Evolutionary conservation across 2,888 invertebrate species (phyloP), one percentile per base, ranked within the genome.

Genomic region (Zele albiditarsus): DNA sequence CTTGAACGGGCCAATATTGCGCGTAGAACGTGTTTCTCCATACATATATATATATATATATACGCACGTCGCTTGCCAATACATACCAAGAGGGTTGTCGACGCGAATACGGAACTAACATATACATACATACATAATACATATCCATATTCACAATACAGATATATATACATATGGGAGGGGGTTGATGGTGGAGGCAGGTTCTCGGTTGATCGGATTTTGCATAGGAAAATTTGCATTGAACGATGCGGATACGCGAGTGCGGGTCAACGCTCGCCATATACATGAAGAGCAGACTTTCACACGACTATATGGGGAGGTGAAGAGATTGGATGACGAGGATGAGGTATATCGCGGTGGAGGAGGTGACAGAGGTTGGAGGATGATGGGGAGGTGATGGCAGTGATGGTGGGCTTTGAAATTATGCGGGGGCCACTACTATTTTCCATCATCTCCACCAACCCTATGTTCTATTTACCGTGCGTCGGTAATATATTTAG

Each of bases 151-250:
- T 16, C 16, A n/a, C 57, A 58, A 33, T 42, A 53, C 16, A 46
- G 31, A 60, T 38, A 33, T 31, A 46, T 46, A 60, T 42, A 68
- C 46, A 62, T 38, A 46, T 66, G 31, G 33, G 14, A 10, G 14
- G 27, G 25, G 27, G 68, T 5, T 38, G 53, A 27, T 38, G 57
- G 57, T 60, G 42, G n/a, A 23, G 46, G 28, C 62, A 62, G 71
- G 71, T 78, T 78, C 81, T 79, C 80, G 82, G 82, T 81, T 81
- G 81, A 84, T 82, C 78, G 84, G 81, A 76, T 84, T 84, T 83
- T 80, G 80, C 81, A 69, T 76, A 76, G 78, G 77, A 79, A 82
- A 84, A 85, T 85, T 85, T 86, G 82, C 85, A 86, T 85, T 77
- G 83, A 82, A 81, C 82, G 80, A 75, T 77, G 80, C 80, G 80